Evolutionary conservation across 2,888 invertebrate genomes (phyloP).

Genomic region (Endomychus coccineus): DNA sequence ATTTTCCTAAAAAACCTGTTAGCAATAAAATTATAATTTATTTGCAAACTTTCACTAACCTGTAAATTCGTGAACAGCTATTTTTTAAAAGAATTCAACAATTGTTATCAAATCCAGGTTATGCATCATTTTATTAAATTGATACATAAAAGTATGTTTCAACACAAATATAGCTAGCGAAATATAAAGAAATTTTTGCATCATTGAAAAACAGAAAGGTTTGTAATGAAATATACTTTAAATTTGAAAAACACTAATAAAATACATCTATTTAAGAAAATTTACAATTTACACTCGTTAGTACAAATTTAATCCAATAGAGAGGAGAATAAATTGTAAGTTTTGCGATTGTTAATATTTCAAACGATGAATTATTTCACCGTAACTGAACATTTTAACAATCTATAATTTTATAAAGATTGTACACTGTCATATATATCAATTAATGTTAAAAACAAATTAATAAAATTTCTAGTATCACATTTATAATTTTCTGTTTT

Average conservation of each 20-base stretch:
- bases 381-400: slow-evolving; percentile 13
- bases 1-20: too few relatives aligned
- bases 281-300: slow-evolving; percentile 27
- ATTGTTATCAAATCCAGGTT: too few relatives aligned
- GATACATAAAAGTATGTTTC: too few relatives aligned
- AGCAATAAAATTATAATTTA: too few relatives aligned
- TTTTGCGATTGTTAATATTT: slow-evolving; percentile 14
- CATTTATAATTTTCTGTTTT: slow-evolving; percentile 12
- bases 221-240: slow-evolving; percentile 29
- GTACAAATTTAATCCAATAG: slow-evolving; percentile 20
- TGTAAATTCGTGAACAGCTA: too few relatives aligned
- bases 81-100: too few relatives aligned
- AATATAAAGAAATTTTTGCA: too few relatives aligned
- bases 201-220: slow-evolving; percentile 12
- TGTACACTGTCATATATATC: slow-evolving; percentile 31
- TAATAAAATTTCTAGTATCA: slow-evolving; percentile 27
- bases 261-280: slow-evolving; percentile 27
- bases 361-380: slow-evolving; percentile 9
- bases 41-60: too few relatives aligned
- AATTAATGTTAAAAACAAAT: slow-evolving; percentile 18
- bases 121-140: too few relatives aligned
- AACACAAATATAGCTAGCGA: too few relatives aligned
- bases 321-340: slow-evolving; percentile 7
- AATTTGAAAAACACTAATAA: slow-evolving; percentile 29
- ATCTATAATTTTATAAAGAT: slow-evolving; percentile 13